These are phyloP conservation scores for Illadopsis cleaveri DNA, from an alignment of 2,113 vertebrate species.

Conservation along the genomic window DNA sequence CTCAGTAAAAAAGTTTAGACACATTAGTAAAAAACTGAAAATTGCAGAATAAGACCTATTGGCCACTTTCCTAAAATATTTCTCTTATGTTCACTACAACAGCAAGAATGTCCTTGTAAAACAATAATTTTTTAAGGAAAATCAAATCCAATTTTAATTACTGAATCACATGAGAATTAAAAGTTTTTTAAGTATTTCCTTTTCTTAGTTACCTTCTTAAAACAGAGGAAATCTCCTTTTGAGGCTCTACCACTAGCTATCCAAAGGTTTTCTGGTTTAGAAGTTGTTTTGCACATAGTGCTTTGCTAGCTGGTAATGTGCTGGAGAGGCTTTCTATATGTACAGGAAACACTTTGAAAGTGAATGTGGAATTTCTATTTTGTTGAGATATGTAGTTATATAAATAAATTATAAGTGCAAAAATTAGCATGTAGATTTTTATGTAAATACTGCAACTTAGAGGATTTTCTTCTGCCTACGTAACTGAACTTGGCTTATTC, in stretches of 20 bases:
- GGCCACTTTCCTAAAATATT: not conserved
- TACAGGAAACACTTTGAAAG: not conserved
- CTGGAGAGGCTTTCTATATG: not conserved
- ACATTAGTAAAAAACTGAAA: not conserved
- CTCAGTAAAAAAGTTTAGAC: not conserved
- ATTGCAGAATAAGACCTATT: not conserved
- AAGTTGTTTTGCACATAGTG: not conserved
- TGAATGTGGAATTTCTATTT: not conserved
- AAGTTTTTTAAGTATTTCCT: not conserved
- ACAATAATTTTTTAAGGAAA: not conserved
- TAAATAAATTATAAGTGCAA: not conserved
- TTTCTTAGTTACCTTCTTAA: not conserved
- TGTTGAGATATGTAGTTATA: not conserved
- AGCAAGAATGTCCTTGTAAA: not conserved
- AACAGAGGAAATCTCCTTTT: not conserved
- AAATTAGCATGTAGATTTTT: not conserved
- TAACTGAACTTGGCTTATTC: not conserved
- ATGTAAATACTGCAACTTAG: not conserved
- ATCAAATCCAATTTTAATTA: not conserved
- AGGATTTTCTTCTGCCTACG: not conserved
- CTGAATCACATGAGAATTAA: not conserved
- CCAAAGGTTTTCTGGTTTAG: slow-evolving; percentile 15
- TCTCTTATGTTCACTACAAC: not conserved
- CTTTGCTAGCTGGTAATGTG: not conserved
- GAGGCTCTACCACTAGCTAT: not conserved